Conservation (phyloP, 1,140 invertebrate genomes). For the Thaumetopoea pityocampa region DNA sequence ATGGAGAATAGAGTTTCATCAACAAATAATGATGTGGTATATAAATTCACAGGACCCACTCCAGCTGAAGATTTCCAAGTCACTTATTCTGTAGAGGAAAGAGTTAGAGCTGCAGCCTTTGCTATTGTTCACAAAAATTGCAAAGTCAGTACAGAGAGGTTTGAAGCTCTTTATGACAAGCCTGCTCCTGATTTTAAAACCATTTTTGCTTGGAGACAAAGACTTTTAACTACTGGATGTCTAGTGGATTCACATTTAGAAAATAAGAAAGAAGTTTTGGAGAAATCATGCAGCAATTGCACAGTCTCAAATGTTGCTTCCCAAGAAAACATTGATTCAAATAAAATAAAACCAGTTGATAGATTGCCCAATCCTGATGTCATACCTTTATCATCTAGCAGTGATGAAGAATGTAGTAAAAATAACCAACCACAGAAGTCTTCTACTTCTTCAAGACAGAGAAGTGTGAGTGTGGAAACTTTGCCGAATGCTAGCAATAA, state of each 20-base stretch:
- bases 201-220: conserved; percentile 68
- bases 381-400: conserved; percentile 51
- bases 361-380: conserved; percentile 62
- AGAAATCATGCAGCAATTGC: conserved; percentile 7
- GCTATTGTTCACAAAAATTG: conserved; percentile 70
- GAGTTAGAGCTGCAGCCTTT: conserved; percentile 61
- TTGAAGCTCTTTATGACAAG: conserved; percentile 66
- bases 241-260: conserved; percentile 61
- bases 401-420: conserved; percentile 36
- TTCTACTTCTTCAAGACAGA: conserved; percentile 16
- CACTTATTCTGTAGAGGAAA: conserved; percentile 64
- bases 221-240: conserved; percentile 63
- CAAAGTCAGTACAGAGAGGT: conserved; percentile 58
- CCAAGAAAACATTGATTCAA: conserved; percentile 19
- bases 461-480: conserved; percentile 54
- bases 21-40: conserved; percentile 64
- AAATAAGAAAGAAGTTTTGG: conserved; percentile 18
- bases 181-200: conserved; percentile 72
- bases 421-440: conserved; percentile 22
- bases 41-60: conserved; percentile 54
- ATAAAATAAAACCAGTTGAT: conserved; percentile 24
- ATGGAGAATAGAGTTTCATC: conserved; percentile 71
- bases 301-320: conserved; percentile 7
- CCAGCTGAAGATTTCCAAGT: conserved; percentile 58
- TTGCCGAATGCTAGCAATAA: conserved; percentile 36